Base-by-base conservation (phyloP, 2,888 invertebrate genomes). In the Monochamus alternatus region DNA sequence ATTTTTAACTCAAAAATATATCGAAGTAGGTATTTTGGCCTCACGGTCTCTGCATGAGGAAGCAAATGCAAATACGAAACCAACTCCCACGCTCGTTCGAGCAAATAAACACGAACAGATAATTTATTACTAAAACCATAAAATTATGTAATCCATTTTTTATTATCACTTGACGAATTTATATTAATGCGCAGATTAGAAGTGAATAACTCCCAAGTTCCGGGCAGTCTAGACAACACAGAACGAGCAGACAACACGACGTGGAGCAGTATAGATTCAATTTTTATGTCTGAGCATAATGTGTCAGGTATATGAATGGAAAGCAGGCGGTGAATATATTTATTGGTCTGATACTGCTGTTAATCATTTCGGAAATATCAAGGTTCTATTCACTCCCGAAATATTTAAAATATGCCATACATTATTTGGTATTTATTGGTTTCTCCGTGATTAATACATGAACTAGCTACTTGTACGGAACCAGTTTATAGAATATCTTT, bases 281-380 rank as follows among this genome's bases (percentile, higher is more conserved):
- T 55, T 55, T 55, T 55, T 55, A 55, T 55, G 22, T 22, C 47
- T 4, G 7, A 55, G 55, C n/a, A 55, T 14, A 12, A 64, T 44
- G 63, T 64, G 63, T 64, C 63, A 64, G 3, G 22, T 9, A 10
- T 22, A 22, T 44, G 14, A 64, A 64, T 22, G 44, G 43, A 32
- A 44, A 44, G 44, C 44, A 64, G 63, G 44, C 22, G 44, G 38
- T 5, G 9, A 38, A 38, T 38, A 64, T 44, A 44, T 64, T 64
- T 44, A 64, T 64, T 64, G n/a, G 43, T 64, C n/a, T 44, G 30
- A 43, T 64, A 31, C 63, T 64, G 22, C 30, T 43, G 43, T 64
- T 64, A 64, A 64, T 64, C 63, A 64, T 64, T 43, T 64, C 14
- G 63, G 63, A 64, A 64, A 64, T 43, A 22, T 64, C 63, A 64